Conservation (phyloP, 2,113 vertebrate genomes). For the Sceloporus tristichus region DNA sequence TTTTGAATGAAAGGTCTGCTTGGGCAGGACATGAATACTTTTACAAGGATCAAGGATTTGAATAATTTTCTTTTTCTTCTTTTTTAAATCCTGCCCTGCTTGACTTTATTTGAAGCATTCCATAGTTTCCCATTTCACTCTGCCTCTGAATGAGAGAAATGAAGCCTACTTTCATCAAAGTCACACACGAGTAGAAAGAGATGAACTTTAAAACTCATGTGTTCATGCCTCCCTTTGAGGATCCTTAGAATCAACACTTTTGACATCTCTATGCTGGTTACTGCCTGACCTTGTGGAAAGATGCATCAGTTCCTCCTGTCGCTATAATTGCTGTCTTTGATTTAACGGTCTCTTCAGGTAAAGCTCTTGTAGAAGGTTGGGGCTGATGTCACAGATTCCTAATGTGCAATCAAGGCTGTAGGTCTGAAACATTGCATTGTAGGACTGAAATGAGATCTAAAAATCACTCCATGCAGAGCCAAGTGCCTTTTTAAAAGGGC, state of each 20-base stretch:
- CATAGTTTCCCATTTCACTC: not conserved
- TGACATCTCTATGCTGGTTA: not conserved
- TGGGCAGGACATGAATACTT: not conserved
- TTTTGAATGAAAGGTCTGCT: conserved; percentile 17
- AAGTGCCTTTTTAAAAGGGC: not conserved
- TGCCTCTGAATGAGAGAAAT: not conserved
- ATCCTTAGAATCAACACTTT: conserved; percentile 42
- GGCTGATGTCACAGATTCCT: not conserved
- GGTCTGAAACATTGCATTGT: not conserved
- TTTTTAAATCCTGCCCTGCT: conserved; percentile 13
- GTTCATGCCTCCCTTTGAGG: not conserved
- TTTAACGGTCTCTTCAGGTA: conserved; percentile 29
- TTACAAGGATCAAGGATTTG: not conserved
- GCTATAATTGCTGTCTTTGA: conserved; percentile 19
- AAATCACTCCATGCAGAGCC: not conserved
- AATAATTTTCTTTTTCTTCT: conserved; percentile 9
- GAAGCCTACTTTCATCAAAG: conserved; percentile 14
- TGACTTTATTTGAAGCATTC: not conserved
- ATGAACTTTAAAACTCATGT: conserved; percentile 39
- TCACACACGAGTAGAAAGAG: conserved; percentile 22
- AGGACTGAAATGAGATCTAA: not conserved
- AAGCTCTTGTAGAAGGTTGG: not conserved
- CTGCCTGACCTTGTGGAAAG: conserved; percentile 11
- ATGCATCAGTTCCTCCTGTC: not conserved
- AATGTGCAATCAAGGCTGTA: conserved; percentile 3